Base-by-base conservation (phyloP, 2,113 vertebrate species). In the Alectura lathami region DNA sequence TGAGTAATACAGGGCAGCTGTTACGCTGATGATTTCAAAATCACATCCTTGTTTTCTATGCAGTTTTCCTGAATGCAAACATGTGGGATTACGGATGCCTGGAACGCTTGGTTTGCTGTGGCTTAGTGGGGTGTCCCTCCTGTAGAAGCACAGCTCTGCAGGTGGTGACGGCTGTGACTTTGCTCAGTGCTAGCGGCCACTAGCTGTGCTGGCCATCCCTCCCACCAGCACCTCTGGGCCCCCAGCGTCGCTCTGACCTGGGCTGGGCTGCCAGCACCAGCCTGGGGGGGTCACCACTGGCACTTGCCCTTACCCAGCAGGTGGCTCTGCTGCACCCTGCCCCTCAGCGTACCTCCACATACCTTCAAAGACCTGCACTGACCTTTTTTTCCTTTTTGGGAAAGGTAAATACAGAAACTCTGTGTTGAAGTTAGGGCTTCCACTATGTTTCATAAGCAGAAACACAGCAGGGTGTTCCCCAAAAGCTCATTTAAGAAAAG, bases 11-110 rank as follows among this genome's bases (percentile, higher is more conserved):
- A 78, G 42, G 4, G 2, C 0, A 17, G 64, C 69, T 54, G 50
- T 36, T 77, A 36, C 0, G 6, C 12, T 45, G 30, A 5, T 1
- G 2, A 42, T 13, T 56, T 74, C 36, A 69, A 63, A 82, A 76
- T 48, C 43, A 42, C 0, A 1, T 4, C 22, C 47, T 53, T 57
- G n/a, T 76, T 59, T 80, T 73, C 34, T 43, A 80, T 53, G 5
- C 48, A 26, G 70, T 66, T 59, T 36, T 29, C 45, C 51, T 56
- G 54, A 82, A 62, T 38, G 32, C 48, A 86, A 57, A 63, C n/a
- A n/a, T 0, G 3, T 45, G 63, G 63, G 18, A 63, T 5, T 15
- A 14, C 0, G 0, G n/a, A 30, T 47, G 17, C 26, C 20, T 69
- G 32, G 30, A 6, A 56, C 7, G 22, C 10, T 1, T 17, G 3